A percentile compares a stretch with the other conserved stretches of the same genome.
These are phyloP conservation scores for Simalia tracyae DNA, from an alignment of 2,797 vertebrate genomes.

Conservation along the genomic window DNA sequence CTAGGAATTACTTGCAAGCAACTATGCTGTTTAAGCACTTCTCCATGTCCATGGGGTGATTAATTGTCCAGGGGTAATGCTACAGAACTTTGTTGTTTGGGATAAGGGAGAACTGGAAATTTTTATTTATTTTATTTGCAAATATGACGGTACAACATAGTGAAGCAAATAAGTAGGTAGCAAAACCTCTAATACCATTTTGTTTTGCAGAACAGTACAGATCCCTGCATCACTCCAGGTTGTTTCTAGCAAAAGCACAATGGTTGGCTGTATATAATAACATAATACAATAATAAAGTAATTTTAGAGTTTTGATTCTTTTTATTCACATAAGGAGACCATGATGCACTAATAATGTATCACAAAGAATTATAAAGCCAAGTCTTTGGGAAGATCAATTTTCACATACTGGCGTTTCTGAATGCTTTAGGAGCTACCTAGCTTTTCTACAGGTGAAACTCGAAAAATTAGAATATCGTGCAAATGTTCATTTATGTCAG, in stretches of 20 bases:
- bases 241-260: neutral
- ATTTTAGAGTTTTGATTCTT: constrained; percentile 6
- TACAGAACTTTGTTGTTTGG: neutral
- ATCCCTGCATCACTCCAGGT: neutral
- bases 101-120: neutral
- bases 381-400: neutral
- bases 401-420: neutral
- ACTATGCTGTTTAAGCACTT: neutral
- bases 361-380: neutral
- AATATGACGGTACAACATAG: neutral
- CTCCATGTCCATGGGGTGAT: neutral
- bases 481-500: no score
- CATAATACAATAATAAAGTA: neutral
- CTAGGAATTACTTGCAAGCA: neutral
- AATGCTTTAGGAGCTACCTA: neutral
- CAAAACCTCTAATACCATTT: neutral
- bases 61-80: constrained; percentile 1
- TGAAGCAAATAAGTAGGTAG: neutral
- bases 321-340: neutral
- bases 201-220: neutral
- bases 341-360: neutral
- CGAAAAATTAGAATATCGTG: no score
- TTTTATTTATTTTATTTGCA: neutral
- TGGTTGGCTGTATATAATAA: constrained; percentile 12
- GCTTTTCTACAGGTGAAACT: no score